Percentiles rank a stretch among this genome's conserved stretches.
Conservation (phyloP, 2,113 vertebrate genomes). For the Acrocephalus arundinaceus region DNA sequence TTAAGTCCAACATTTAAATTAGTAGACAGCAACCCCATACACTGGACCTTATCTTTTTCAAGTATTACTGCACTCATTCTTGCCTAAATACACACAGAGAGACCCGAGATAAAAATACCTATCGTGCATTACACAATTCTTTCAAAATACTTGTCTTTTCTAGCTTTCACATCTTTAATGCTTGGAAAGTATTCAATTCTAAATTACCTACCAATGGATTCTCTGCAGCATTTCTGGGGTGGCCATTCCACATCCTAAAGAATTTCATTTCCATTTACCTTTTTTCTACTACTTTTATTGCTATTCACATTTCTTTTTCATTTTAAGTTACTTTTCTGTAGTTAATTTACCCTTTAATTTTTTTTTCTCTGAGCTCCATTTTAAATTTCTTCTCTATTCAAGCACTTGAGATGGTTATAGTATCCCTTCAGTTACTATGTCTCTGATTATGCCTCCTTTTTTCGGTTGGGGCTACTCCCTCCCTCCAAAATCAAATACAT, state of each 20-base stretch:
- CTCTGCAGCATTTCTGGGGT: not conserved
- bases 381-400: not conserved
- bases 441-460: not conserved
- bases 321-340: not conserved
- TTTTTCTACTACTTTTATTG: not conserved
- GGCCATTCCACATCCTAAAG: not conserved
- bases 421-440: not conserved
- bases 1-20: not conserved
- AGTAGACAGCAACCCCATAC: not conserved
- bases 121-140: not conserved
- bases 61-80: not conserved
- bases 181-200: not conserved
- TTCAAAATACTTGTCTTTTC: not conserved
- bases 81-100: not conserved
- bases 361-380: not conserved
- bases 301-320: not conserved
- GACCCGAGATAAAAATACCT: not conserved
- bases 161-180: not conserved
- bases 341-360: not conserved
- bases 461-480: not conserved
- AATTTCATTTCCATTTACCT: not conserved
- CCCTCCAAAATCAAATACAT: not conserved
- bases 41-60: not conserved
- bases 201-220: not conserved
- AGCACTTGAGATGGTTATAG: not conserved